A percentile compares a stretch with the other conserved stretches of the same genome.
Evolutionary conservation across 2,888 invertebrate genomes (phyloP).

Genomic region (Caenorhabditis sp.): DNA sequence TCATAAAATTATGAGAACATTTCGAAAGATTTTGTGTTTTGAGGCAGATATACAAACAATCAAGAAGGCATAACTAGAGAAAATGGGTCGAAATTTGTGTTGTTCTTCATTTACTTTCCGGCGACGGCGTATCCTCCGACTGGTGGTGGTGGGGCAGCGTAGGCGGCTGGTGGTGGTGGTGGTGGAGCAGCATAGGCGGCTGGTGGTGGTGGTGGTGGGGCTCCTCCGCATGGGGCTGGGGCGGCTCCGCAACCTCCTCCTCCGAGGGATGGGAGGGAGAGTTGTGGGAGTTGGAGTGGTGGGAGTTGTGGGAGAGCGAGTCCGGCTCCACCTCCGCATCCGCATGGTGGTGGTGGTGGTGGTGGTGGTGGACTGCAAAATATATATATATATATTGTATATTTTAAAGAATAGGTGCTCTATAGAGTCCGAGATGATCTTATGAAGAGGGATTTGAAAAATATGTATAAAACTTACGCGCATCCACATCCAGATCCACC

Average conservation of each 20-base stretch:
- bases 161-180: conserved; percentile 21
- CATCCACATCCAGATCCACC: conserved; percentile 54
- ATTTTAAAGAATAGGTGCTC: neutral
- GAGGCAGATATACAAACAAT: conserved; percentile 1
- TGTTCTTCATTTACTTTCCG: conserved; percentile 14
- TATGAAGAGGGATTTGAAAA: neutral
- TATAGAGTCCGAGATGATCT: no score
- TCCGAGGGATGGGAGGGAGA: conserved; percentile 45
- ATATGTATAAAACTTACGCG: conserved; percentile 43
- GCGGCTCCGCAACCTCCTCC: conserved; percentile 50
- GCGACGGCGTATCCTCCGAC: conserved; percentile 36
- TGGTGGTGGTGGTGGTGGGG: conserved; percentile 44
- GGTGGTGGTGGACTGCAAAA: conserved; percentile 35
- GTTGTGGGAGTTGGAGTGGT: conserved; percentile 46
- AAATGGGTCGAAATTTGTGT: neutral
- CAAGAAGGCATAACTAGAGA: neutral
- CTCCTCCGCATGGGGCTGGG: conserved; percentile 42
- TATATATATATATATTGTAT: neutral
- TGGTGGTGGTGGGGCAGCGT: conserved; percentile 42
- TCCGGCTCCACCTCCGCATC: conserved; percentile 43
- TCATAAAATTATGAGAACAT: conserved; percentile 10
- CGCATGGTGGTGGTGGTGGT: conserved; percentile 51
- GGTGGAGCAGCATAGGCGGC: conserved; percentile 39
- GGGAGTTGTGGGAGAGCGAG: conserved; percentile 38
- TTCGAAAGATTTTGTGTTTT: neutral